Base-by-base conservation (phyloP, 2,888 invertebrate genomes). In the Punctoribates punctum region DNA sequence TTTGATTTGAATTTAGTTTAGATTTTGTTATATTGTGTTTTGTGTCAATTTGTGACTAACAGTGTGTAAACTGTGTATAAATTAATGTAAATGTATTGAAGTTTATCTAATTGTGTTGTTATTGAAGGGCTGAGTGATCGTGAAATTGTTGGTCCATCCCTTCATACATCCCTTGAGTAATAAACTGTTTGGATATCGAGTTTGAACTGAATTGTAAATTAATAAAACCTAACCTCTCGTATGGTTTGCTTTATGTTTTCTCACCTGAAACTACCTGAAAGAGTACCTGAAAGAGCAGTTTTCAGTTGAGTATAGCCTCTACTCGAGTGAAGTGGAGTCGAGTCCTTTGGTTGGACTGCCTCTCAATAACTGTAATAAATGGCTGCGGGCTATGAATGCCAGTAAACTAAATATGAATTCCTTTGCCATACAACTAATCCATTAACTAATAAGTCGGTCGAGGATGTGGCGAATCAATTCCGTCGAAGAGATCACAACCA, bases 331-430 rank as follows among this genome's bases (percentile, higher is more conserved):
- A 62, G 15, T 67, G 20, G 38, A 20, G 65, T n/a, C 65, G 42
- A 38, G 65, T 38, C n/a, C 38, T 42, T n/a, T n/a, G 27, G 29
- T 67, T 13, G 46, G 42, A 23, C 70, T 70, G 46, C 27, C 72
- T 72, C 15, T 46, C 72, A 72, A 9, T 72, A 72, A 72, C 72
- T 72, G 72, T 72, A 72, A 70, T 46, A 48, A 72, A 72, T 72
- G 72, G 72, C 72, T 72, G 72, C 46, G 72, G 46, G 72, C 72
- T 72, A 72, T 72, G 72, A 72, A 42, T 72, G n/a, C 46, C 48
- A 46, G 20, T 34, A 38, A 70, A 20, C 46, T 11, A 72, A 72
- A 72, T 29, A 60, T 60, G 60, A 60, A 60, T 60, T 29, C 60
- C 23, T 23, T 20, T 29, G 60, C 60, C 2, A 60, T 17, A 13